Conservation (phyloP, 2,888 invertebrate genomes). For the Conistra vaccinii region DNA sequence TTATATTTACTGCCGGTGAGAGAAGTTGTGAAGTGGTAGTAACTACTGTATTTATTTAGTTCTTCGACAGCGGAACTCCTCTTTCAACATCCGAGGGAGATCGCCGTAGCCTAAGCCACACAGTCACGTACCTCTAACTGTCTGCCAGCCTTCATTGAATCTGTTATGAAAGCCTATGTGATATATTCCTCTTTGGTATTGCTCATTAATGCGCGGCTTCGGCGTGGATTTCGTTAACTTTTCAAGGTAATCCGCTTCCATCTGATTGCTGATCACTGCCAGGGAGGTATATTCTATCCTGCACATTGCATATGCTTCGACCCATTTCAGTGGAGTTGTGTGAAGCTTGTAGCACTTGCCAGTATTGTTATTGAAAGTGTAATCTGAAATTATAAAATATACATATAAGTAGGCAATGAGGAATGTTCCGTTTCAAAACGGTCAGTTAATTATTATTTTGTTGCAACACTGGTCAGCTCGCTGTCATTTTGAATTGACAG, state of each 20-base stretch:
- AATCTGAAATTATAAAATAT: conserved; percentile 73
- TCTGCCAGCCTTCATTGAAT: conserved; percentile 69
- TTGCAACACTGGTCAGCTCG: no score
- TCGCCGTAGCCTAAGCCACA: background rate
- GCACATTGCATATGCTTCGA: conserved; percentile 77
- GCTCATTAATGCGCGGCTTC: background rate
- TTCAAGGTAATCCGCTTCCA: conserved; percentile 46
- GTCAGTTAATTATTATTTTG: no score
- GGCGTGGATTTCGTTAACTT: conserved; percentile 12
- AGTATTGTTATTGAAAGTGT: conserved; percentile 68
- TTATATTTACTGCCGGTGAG: no score
- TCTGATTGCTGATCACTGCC: conserved; percentile 74
- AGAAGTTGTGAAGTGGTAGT: no score
- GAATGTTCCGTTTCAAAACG: no score
- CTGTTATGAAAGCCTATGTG: conserved; percentile 71
- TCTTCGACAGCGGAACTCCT: background rate
- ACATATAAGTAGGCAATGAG: no score
- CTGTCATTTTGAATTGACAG: no score
- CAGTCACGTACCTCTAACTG: conserved; percentile 72
- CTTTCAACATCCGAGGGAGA: background rate
- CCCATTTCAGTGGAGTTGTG: conserved; percentile 76
- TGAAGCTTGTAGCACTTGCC: conserved; percentile 83
- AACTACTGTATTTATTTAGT: background rate
- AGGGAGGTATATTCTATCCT: conserved; percentile 60
- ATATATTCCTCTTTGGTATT: conserved; percentile 55